phyloP scores from a whole-genome alignment of 2,888 invertebrate species.

The Zygogramma bicolorata region DNA sequence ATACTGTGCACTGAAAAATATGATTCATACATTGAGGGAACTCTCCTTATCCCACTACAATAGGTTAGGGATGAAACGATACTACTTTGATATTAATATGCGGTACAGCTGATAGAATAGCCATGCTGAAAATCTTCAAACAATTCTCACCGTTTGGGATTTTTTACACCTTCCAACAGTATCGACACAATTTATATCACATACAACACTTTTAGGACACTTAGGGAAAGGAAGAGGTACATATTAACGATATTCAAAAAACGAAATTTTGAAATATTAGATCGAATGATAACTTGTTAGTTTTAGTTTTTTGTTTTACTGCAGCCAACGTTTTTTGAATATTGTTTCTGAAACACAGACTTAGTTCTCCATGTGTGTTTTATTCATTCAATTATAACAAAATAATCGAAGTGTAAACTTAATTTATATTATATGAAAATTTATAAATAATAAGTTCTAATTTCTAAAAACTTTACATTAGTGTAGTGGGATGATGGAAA shows the following conservation, averaged over 20 bases:
- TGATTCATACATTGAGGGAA: constrained; percentile 70
- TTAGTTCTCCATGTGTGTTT: constrained; percentile 51
- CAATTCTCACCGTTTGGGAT: constrained; percentile 61
- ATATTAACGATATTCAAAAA: constrained; percentile 52
- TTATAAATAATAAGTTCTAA: constrained; percentile 60
- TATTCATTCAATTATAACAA: constrained; percentile 62
- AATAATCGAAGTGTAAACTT: constrained; percentile 57
- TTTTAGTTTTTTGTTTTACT: too few relatives aligned
- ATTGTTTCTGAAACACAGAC: constrained; percentile 44
- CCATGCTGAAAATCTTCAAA: constrained; percentile 59
- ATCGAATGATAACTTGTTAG: not conserved
- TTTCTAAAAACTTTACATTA: constrained; percentile 58
- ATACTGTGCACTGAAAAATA: constrained; percentile 29
- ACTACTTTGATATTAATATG: constrained; percentile 58
- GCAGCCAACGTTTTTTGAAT: constrained; percentile 44
- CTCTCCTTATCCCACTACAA: constrained; percentile 82
- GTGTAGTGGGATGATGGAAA: constrained; percentile 57
- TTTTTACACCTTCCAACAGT: constrained; percentile 33
- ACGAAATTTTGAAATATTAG: constrained; percentile 28
- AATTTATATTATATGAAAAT: constrained; percentile 57
- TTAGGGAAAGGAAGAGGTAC: constrained; percentile 33
- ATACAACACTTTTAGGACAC: constrained; percentile 26
- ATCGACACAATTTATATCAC: constrained; percentile 24
- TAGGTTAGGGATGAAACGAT: constrained; percentile 55
- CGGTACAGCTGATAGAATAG: constrained; percentile 53